phyloP scores from a whole-genome alignment of 2,888 invertebrate species.

The Thymelicus lineola region DNA sequence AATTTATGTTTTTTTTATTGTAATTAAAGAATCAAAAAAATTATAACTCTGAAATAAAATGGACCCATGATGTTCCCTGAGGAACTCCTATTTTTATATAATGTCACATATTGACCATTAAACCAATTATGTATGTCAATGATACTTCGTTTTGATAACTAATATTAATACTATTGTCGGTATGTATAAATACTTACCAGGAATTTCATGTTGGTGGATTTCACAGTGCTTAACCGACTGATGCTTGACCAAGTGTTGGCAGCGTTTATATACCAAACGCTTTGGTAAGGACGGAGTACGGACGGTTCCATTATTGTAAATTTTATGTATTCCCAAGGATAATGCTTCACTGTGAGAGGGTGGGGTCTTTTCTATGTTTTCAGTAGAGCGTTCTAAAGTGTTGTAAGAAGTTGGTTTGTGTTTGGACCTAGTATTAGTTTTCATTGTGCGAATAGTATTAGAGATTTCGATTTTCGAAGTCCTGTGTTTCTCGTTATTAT shows the following conservation, averaged over 20 bases:
- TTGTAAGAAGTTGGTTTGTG: constrained; percentile 40
- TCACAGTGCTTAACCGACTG: constrained; percentile 61
- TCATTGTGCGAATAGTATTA: constrained; percentile 6
- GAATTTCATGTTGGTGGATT: constrained; percentile 68
- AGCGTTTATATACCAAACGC: constrained; percentile 58
- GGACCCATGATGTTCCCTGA: constrained; percentile 14
- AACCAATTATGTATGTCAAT: neutral
- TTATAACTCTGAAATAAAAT: neutral
- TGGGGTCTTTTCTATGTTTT: constrained; percentile 23
- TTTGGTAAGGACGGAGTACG: constrained; percentile 41
- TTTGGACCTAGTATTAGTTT: constrained; percentile 13
- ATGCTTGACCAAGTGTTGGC: constrained; percentile 53
- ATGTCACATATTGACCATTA: no score
- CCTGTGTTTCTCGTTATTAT: neutral
- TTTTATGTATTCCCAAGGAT: constrained; percentile 62
- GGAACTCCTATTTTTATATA: constrained; percentile 6
- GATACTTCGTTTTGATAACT: neutral
- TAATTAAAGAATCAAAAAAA: neutral
- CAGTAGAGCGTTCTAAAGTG: constrained; percentile 11
- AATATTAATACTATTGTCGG: neutral
- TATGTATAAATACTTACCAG: constrained; percentile 59
- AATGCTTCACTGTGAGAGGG: constrained; percentile 44
- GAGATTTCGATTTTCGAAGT: neutral
- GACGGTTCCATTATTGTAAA: constrained; percentile 49
- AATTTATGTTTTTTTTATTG: no score